Conservation (phyloP, 2,888 invertebrate genomes). For the Muscina levida region DNA sequence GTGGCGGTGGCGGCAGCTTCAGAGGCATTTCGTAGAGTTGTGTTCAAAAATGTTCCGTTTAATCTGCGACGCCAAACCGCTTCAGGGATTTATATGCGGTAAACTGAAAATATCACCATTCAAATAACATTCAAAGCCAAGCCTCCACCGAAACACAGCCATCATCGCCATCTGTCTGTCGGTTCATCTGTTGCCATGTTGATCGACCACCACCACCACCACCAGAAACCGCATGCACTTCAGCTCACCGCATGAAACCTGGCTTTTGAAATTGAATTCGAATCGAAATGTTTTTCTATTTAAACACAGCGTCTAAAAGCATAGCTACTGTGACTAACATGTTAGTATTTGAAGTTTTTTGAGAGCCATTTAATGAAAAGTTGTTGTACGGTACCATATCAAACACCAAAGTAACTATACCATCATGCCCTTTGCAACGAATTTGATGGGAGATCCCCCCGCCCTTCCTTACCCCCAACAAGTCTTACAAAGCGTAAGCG, state of each 20-base stretch:
- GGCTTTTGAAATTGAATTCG: not conserved
- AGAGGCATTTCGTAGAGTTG: no score
- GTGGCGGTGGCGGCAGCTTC: no score
- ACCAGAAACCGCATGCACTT: not conserved
- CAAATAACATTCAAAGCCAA: constrained; percentile 53
- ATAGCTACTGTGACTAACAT: constrained; percentile 36
- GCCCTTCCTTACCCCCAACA: not conserved
- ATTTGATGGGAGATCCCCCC: not conserved
- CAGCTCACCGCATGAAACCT: not conserved
- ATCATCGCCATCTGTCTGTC: not conserved
- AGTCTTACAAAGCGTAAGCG: constrained; percentile 17
- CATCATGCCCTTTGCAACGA: constrained; percentile 56
- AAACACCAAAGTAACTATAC: not conserved
- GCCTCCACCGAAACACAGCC: constrained; percentile 54
- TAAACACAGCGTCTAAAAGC: constrained; percentile 9
- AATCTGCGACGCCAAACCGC: no score
- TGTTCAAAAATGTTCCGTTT: no score
- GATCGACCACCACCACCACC: not conserved
- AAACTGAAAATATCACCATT: constrained; percentile 49
- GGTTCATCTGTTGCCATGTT: constrained; percentile 38
- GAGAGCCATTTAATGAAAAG: no score
- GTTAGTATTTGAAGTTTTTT: not conserved
- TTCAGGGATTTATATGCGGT: constrained; percentile 26
- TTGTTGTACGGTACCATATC: not conserved
- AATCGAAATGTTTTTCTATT: constrained; percentile 6